These are phyloP conservation scores for Stegophylla sp. DNA, from an alignment of 2,888 invertebrate genomes.

Conservation along the genomic window DNA sequence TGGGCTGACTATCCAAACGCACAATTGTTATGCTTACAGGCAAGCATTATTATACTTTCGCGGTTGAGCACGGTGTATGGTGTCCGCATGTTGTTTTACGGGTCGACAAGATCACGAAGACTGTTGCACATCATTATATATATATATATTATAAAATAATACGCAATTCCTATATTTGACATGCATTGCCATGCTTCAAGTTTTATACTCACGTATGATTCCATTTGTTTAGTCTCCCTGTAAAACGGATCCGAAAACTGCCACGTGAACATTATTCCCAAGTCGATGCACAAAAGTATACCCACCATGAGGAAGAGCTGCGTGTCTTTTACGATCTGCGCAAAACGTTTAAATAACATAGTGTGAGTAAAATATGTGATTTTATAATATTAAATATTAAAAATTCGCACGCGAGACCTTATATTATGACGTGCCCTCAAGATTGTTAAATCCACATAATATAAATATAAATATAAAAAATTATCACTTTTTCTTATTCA, in stretches of 20 bases:
- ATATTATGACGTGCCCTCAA: too few relatives aligned
- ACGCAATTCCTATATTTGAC: background rate
- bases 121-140: too few relatives aligned
- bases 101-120: too few relatives aligned
- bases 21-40: too few relatives aligned
- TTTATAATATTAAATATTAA: too few relatives aligned
- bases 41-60: too few relatives aligned
- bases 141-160: too few relatives aligned
- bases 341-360: constrained; percentile 62
- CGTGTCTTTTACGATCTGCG: constrained; percentile 96
- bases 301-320: constrained; percentile 97
- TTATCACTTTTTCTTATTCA: too few relatives aligned
- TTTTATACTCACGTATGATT: constrained; percentile 78
- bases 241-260: constrained; percentile 95
- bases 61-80: background rate
- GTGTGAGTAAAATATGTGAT: background rate
- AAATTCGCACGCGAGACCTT: background rate
- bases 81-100: background rate
- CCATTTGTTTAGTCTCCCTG: constrained; percentile 86
- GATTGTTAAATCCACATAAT: too few relatives aligned
- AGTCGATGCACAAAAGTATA: constrained; percentile 85
- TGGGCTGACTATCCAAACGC: too few relatives aligned
- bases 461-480: too few relatives aligned
- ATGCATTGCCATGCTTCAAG: background rate
- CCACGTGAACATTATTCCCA: constrained; percentile 96